Base-by-base conservation (phyloP, 1,140 invertebrate genomes). In the Anthonomus grandis region DNA sequence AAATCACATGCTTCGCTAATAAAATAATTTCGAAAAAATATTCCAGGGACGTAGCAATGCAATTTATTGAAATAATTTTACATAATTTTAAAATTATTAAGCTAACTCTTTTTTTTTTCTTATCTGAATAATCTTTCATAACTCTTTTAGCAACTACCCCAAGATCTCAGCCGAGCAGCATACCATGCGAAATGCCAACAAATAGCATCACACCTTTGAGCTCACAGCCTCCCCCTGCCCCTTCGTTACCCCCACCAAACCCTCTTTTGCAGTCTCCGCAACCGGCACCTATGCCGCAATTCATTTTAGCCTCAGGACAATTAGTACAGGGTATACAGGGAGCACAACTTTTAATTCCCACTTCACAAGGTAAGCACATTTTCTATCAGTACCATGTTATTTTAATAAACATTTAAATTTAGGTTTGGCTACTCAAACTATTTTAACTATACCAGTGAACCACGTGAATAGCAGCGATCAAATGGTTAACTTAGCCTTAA, bases 391-490 rank as follows among this genome's bases (percentile, higher is more conserved):
- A n/a, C n/a, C n/a, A n/a, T n/a, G n/a, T n/a, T 3, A 23, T 22
- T 50, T 8, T 37, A 4, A 50, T 17, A 23, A 39, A 39, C 5
- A 39, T 39, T 39, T 39, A n/a, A 8, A 8, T 74, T 37, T 74
- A 93, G 91, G 91, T 58, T 89, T 95, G 67, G 90, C 91, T 15
- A 90, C 91, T 12, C 93, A 95, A 74, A 95, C 92, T 62, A 93
- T 97, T 50, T 80, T 97, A 45, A 95, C 92, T 37, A 95, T 95
- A 70, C 93, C 93, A 12, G 86, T 93, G 15, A 90, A 86, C 70
- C 86, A 87, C 72, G 85, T 88, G 47, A 87, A 86, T 71, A 82
- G 81, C 45, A 86, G 85, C 68, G 86, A 88, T 67, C 88, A 90
- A 74, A 88, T 90, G 79, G 86, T 90, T 31, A 92, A 86, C 72